Evolutionary conservation across 2,113 vertebrate species (phyloP).

Genomic region (Camelus bactrianus): DNA sequence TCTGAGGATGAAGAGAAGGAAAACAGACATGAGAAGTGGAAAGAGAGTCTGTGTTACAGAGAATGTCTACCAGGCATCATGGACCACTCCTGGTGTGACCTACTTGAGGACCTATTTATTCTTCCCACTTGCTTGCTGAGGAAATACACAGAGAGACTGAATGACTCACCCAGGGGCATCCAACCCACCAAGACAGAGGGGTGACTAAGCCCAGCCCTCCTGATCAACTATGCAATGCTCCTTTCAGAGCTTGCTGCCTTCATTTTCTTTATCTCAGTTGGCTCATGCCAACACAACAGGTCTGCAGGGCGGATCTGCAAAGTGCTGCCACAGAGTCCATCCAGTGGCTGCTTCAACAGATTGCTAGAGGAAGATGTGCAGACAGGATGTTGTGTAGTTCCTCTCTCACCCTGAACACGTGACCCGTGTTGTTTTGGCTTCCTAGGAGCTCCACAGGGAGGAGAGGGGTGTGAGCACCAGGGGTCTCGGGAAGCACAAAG

Average conservation of each 20-base stretch:
- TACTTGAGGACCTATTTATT: not conserved
- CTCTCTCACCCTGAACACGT: not conserved
- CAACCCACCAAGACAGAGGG: not conserved
- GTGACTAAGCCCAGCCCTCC: not conserved
- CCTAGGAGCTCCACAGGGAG: not conserved
- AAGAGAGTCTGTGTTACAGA: not conserved
- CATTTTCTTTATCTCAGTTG: not conserved
- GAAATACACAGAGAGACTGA: not conserved
- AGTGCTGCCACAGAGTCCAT: not conserved
- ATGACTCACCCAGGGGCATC: not conserved
- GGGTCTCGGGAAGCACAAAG: not conserved
- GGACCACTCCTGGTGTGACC: not conserved
- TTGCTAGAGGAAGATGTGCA: not conserved
- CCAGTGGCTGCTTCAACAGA: not conserved
- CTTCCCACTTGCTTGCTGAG: not conserved
- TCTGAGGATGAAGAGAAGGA: not conserved
- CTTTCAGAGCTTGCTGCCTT: not conserved
- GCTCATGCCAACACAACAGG: not conserved
- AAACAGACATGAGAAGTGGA: accelerated
- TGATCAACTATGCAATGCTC: accelerated
- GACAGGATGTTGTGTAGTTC: too few species aligned
- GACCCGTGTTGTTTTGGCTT: not conserved
- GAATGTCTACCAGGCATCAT: not conserved
- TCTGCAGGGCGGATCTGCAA: not conserved
- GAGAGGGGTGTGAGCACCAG: not conserved